Conservation (phyloP, 2,113 vertebrate genomes). For the Nanorana parkeri region DNA sequence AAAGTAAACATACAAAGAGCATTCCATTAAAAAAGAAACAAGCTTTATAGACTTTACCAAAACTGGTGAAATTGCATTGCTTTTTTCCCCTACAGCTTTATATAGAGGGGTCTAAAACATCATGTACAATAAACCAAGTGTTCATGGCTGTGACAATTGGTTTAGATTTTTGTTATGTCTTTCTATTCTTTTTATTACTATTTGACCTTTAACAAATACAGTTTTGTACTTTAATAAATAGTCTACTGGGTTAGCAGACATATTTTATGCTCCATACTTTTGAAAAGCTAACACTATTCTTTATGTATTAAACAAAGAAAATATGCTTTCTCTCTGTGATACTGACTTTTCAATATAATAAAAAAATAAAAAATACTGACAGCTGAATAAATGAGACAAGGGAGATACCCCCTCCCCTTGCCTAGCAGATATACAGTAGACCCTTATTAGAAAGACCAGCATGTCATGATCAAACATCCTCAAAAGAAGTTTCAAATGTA, state of each 20-base stretch:
- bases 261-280: background rate
- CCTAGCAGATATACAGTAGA: too few relatives aligned
- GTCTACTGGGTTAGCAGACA: background rate
- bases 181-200: background rate
- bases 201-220: slow-evolving; percentile 18
- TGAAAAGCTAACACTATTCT: background rate
- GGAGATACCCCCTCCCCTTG: too few relatives aligned
- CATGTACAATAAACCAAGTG: slow-evolving; percentile 24
- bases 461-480: too few relatives aligned
- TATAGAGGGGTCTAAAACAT: slow-evolving; percentile 13
- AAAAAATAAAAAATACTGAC: too few relatives aligned
- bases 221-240: background rate
- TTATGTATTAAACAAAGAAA: background rate
- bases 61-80: slow-evolving; percentile 31
- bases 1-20: slow-evolving; percentile 22
- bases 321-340: background rate
- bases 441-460: too few relatives aligned
- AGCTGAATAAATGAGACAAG: too few relatives aligned
- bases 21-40: slow-evolving; percentile 36
- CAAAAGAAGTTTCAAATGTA: too few relatives aligned
- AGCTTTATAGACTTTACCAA: slow-evolving; percentile 4
- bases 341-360: too few relatives aligned
- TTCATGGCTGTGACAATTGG: slow-evolving; percentile 20
- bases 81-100: slow-evolving; percentile 15
- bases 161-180: slow-evolving; percentile 16